Evolutionary conservation across 2,888 invertebrate species (phyloP).

Genomic region (Drosophila austrosaltans): DNA sequence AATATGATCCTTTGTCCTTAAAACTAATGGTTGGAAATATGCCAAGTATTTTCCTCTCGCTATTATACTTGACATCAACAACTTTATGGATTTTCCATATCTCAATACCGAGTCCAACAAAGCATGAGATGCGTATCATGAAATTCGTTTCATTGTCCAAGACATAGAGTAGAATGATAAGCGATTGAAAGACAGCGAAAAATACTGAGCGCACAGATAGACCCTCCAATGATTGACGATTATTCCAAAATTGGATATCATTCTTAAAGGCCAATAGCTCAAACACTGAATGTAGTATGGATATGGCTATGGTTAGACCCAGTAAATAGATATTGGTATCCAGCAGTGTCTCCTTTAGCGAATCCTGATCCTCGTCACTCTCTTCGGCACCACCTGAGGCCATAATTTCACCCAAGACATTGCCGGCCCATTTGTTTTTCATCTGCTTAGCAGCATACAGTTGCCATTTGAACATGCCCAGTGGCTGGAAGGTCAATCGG

Average conservation of each 20-base stretch:
- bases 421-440: constrained; percentile 91
- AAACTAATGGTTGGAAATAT: constrained; percentile 91
- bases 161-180: constrained; percentile 97
- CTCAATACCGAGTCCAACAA: constrained; percentile 97
- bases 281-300: constrained; percentile 98
- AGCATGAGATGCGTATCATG: constrained; percentile 96
- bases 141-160: constrained; percentile 99
- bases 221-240: constrained; percentile 97
- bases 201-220: constrained; percentile 98
- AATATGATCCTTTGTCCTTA: constrained; percentile 98
- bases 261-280: constrained; percentile 99
- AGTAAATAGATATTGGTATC: constrained; percentile 98
- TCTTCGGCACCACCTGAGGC: constrained; percentile 85
- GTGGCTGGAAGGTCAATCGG: constrained; percentile 91
- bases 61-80: constrained; percentile 91
- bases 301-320: constrained; percentile 94
- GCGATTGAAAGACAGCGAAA: constrained; percentile 98
- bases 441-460: constrained; percentile 98
- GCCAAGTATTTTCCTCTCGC: constrained; percentile 90
- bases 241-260: constrained; percentile 99
- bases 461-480: constrained; percentile 99
- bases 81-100: constrained; percentile 99
- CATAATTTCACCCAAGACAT: constrained; percentile 87
- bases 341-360: constrained; percentile 95
- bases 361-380: constrained; percentile 92